Conservation (phyloP, 2,888 invertebrate genomes). For the Ophioninae sp. region DNA sequence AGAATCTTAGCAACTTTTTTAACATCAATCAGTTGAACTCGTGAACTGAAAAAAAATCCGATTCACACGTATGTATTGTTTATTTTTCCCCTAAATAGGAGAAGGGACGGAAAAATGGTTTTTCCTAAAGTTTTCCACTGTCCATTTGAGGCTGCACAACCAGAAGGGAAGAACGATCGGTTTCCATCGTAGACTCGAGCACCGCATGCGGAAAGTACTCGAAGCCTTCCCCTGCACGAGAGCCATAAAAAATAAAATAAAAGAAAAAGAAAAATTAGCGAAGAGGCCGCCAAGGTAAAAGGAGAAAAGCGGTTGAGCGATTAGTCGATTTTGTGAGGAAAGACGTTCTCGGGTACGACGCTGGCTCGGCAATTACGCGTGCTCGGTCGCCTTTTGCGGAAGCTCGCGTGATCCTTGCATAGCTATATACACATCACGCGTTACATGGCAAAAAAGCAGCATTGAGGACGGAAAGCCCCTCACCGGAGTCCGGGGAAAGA, state of each 20-base stretch:
- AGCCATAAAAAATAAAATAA: not conserved
- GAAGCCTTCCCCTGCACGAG: not conserved
- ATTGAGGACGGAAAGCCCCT: slow-evolving; percentile 16
- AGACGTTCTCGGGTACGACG: slow-evolving; percentile 48
- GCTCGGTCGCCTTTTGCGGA: slow-evolving; percentile 59
- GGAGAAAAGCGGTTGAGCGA: slow-evolving; percentile 26
- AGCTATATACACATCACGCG: not conserved
- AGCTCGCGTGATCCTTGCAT: slow-evolving; percentile 64
- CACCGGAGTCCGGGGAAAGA: not conserved
- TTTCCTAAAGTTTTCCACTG: not conserved
- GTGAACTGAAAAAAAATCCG: too few relatives aligned
- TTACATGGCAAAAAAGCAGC: not conserved
- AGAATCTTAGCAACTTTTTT: too few relatives aligned
- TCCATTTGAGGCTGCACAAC: not conserved
- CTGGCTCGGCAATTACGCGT: slow-evolving; percentile 62
- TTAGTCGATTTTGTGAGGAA: slow-evolving; percentile 61
- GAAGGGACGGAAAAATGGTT: too few relatives aligned
- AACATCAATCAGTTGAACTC: too few relatives aligned
- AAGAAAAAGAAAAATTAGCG: not conserved
- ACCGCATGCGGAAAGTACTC: not conserved
- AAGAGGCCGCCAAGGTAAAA: not conserved
- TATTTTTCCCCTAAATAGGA: too few relatives aligned
- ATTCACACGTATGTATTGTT: too few relatives aligned
- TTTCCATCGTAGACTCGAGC: not conserved
- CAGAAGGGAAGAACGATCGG: not conserved